Percentiles rank a stretch among this genome's conserved stretches.
phyloP scores from a whole-genome alignment of 2,797 vertebrate species.

The Anabas testudineus region DNA sequence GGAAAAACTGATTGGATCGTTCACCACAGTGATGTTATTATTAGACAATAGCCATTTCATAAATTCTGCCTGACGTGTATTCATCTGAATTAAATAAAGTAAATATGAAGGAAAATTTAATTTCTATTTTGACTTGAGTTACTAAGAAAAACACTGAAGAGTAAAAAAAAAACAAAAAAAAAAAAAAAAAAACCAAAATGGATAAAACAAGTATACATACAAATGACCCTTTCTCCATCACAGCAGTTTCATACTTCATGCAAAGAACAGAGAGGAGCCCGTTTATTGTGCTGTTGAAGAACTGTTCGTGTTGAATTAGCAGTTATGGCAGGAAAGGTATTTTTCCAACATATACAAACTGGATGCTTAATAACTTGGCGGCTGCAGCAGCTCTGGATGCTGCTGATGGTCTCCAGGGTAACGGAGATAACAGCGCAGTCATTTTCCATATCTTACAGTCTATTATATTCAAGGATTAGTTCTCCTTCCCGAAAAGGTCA shows the following conservation, averaged over 20 bases:
- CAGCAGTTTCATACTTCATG: neutral
- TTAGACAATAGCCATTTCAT: neutral
- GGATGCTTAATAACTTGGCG: slow-evolving; percentile 93
- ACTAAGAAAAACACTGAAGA: neutral
- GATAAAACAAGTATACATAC: no score
- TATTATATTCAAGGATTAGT: slow-evolving; percentile 99
- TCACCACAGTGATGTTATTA: neutral
- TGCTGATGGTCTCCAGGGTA: slow-evolving; percentile 96
- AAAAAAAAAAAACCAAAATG: no score
- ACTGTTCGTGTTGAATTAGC: slow-evolving; percentile 85
- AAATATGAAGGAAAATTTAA: neutral
- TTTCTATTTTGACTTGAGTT: slow-evolving; percentile 3
- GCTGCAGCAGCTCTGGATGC: slow-evolving; percentile 87
- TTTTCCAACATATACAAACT: slow-evolving; percentile 92
- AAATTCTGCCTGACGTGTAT: neutral
- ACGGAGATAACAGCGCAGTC: slow-evolving; percentile 94
- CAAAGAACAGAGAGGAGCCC: slow-evolving; percentile 56
- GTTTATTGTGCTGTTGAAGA: slow-evolving; percentile 79
- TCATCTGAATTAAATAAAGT: neutral
- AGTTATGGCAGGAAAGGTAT: slow-evolving; percentile 88
- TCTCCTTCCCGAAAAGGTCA: slow-evolving; percentile 97
- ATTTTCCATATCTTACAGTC: slow-evolving; percentile 98
- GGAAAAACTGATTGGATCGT: slow-evolving; percentile 9
- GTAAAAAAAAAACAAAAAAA: neutral
- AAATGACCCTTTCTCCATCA: neutral